These are phyloP conservation scores for Caenorhabditis uteleia DNA, from an alignment of 2,888 invertebrate genomes.

Conservation along the genomic window DNA sequence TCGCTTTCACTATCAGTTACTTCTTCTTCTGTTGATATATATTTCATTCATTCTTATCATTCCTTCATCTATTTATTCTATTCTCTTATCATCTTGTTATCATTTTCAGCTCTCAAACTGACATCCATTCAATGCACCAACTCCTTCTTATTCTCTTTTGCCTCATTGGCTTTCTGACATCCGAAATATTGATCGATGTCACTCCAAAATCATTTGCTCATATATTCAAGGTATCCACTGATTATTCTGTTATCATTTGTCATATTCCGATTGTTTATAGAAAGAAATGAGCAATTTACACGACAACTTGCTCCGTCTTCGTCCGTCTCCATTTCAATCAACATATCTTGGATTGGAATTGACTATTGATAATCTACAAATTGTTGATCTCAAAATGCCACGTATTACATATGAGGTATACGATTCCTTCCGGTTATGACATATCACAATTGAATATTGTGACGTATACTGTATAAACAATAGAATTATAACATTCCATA, in stretches of 20 bases:
- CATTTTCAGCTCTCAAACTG: too few relatives aligned
- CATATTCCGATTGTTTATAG: constrained; percentile 3
- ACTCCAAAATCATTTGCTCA: not conserved
- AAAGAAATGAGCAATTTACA: constrained; percentile 14
- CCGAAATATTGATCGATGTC: not conserved
- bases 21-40: too few relatives aligned
- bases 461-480: too few relatives aligned
- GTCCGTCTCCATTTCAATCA: constrained; percentile 18
- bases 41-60: too few relatives aligned
- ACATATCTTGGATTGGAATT: constrained; percentile 29
- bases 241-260: not conserved
- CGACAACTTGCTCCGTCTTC: constrained; percentile 9
- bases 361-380: constrained; percentile 29
- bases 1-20: too few relatives aligned
- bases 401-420: constrained; percentile 21
- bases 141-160: not conserved
- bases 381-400: constrained; percentile 28
- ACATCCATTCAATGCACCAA: constrained; percentile 1
- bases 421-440: too few relatives aligned
- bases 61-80: too few relatives aligned
- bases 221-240: not conserved
- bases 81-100: too few relatives aligned
- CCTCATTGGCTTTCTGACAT: not conserved
- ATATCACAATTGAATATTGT: too few relatives aligned
- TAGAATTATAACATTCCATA: too few relatives aligned